Base-by-base conservation (phyloP, 1,140 invertebrate species). In the Cataglyphis hispanica region DNA sequence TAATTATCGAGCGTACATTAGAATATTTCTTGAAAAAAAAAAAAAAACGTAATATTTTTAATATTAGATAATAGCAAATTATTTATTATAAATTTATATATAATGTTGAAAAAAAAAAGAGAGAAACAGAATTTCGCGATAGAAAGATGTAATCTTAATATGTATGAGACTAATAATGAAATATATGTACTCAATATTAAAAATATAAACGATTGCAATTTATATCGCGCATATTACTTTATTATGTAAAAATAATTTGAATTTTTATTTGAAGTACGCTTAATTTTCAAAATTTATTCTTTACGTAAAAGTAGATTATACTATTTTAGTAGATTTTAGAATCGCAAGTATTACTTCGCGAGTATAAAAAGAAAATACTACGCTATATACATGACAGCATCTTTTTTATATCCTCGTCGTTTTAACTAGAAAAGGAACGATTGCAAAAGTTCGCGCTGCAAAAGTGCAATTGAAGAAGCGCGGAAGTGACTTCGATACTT, bases 401-500 rank as follows among this genome's bases (percentile, higher is more conserved):
- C 10, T 60, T 25, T 70, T 72, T 83, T 60, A 72, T 60, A 80
- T 72, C 37, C 27, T 25, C 27, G 22, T 1, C 53, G 2, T 37
- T 81, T 31, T 6, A 27, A 72, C 11, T 61, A 19, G 25, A 74
- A 43, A 46, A 31, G 11, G 25, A 58, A 22, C 43, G 31, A 80
- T n/a, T 69, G 77, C 11, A 58, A 25, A 70, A 27, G 19, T 72
- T 34, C 1, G 0, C 25, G 34, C 19, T 74, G 16, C 2, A 60
- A 83, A 46, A 61, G 34, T 37, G 53, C 25, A 43, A 72, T 72
- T 31, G 19, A 72, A 81, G 22, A 46, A 61, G 70, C 43, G 37
- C 31, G n/a, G 37, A 72, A 46, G 53, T 74, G 53, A 81, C 25
- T 56, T 60, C 53, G 34, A 83, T 74, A 74, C n/a, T 34, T 40